A percentile compares a stretch with the other conserved stretches of the same genome.
phyloP scores from a whole-genome alignment of 1,140 invertebrate genomes.

The Sitobion miscanthi region DNA sequence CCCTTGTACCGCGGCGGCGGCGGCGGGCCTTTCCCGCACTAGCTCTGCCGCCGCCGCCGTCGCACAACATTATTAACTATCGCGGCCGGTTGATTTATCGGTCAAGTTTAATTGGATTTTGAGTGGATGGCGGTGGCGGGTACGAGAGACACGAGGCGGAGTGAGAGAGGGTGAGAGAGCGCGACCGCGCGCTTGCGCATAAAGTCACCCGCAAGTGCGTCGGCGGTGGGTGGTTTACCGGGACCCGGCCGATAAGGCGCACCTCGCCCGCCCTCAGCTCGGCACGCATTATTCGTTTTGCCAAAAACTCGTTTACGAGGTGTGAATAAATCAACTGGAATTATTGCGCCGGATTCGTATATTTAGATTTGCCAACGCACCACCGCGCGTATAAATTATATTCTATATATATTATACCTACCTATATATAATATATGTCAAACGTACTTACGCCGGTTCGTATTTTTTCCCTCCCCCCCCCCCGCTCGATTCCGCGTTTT shows the following conservation, averaged over 20 bases:
- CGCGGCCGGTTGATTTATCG: slow-evolving; percentile 54
- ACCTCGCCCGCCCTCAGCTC: background rate
- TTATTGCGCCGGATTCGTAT: slow-evolving; percentile 55
- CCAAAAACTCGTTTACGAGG: slow-evolving; percentile 57
- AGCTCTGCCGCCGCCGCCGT: background rate
- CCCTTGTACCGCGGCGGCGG: background rate
- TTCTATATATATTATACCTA: background rate
- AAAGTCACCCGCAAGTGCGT: background rate
- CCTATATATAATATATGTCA: background rate
- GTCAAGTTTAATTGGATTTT: slow-evolving; percentile 57
- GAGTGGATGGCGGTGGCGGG: slow-evolving; percentile 40
- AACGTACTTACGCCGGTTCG: background rate
- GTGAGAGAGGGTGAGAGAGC: background rate
- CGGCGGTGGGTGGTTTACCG: slow-evolving; percentile 40
- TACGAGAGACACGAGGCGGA: background rate
- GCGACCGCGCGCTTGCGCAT: background rate
- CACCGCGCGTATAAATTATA: background rate
- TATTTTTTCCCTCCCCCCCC: background rate
- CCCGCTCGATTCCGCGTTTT: background rate
- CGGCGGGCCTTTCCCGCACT: background rate
- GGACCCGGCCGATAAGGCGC: slow-evolving; percentile 42
- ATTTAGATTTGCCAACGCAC: slow-evolving; percentile 48
- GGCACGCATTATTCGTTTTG: slow-evolving; percentile 40
- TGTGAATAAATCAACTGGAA: slow-evolving; percentile 56
- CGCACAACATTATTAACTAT: slow-evolving; percentile 54